Percentiles rank a stretch among this genome's conserved stretches.
These are phyloP conservation scores for Gymnoscopelus braueri DNA, from an alignment of 2,797 vertebrate species.

Conservation along the genomic window DNA sequence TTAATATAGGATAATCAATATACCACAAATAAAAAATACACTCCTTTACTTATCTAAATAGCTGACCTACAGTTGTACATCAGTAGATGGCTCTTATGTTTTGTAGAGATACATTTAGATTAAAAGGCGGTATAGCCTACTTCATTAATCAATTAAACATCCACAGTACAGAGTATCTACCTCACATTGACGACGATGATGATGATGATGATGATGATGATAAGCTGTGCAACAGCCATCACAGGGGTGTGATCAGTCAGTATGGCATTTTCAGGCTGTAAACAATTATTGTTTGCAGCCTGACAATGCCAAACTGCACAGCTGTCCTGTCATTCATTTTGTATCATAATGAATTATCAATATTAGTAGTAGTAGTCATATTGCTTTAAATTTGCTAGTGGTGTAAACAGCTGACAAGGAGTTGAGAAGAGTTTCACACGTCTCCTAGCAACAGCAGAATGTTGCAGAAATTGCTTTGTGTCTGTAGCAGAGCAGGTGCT, in stretches of 20 bases:
- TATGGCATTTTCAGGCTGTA: constrained; percentile 35
- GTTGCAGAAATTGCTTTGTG: neutral
- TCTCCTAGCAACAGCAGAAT: neutral
- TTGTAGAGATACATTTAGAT: no score
- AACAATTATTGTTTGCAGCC: no score
- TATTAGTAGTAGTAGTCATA: no score
- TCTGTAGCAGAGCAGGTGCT: constrained; percentile 42
- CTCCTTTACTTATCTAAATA: no score
- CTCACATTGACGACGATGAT: neutral
- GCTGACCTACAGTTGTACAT: no score
- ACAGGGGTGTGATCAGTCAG: constrained; percentile 29
- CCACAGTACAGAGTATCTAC: neutral
- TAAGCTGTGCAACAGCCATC: neutral
- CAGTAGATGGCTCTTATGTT: no score
- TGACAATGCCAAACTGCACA: neutral
- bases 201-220: no score
- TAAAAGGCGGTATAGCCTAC: neutral
- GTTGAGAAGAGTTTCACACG: neutral
- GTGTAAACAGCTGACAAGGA: no score
- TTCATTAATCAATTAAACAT: neutral
- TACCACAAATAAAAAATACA: no score
- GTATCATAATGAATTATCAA: no score
- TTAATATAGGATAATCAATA: no score
- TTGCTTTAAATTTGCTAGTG: no score
- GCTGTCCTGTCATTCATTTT: neutral